Base-by-base conservation (phyloP, 1,140 invertebrate species). In the Helicoverpa zea region DNA sequence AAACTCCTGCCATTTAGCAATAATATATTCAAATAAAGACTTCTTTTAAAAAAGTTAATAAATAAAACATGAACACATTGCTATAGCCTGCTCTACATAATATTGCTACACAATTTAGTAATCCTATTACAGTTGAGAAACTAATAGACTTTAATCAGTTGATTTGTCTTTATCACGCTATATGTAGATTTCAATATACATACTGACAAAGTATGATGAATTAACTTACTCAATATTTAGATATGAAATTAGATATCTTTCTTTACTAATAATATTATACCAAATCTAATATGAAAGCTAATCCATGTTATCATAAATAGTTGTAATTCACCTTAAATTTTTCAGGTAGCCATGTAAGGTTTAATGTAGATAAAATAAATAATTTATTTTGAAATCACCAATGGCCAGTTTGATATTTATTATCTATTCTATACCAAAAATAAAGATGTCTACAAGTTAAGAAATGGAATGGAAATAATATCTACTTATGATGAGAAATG, bases 121-220 rank as follows among this genome's bases (percentile, higher is more conserved):
- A 72, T 72, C 54, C 68, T 49, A 72, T 72, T 72, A 18, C 2
- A 2, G 49, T 72, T 72, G 49, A 2, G 68, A 54, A 72, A 72
- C 68, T 52, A 70, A 18, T 23, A 72, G 52, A 29, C 68, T 16
- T 51, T 54, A 72, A 72, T 72, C 68, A 72, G 68, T 72, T 72
- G 43, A 72, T 72, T 14, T 72, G 47, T 72, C 52, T 49, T 72
- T 72, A 72, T 72, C 68, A 72, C 30, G 68, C 49, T 4, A 72
- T 72, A 54, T 72, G 68, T 72, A 52, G 68, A 72, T 72, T 54
- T 54, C 18, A 54, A 49, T 49, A 47, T 49, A 54, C 23, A 13
- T 72, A 72, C 63, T 64, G 63, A 64, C 29, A 43, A 64, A 64
- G 63, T 47, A 64, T 64, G 63, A 64, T 64, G 29, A 64, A 47